phyloP scores from a whole-genome alignment of 2,113 vertebrate genomes.

The Mus spicilegus region DNA sequence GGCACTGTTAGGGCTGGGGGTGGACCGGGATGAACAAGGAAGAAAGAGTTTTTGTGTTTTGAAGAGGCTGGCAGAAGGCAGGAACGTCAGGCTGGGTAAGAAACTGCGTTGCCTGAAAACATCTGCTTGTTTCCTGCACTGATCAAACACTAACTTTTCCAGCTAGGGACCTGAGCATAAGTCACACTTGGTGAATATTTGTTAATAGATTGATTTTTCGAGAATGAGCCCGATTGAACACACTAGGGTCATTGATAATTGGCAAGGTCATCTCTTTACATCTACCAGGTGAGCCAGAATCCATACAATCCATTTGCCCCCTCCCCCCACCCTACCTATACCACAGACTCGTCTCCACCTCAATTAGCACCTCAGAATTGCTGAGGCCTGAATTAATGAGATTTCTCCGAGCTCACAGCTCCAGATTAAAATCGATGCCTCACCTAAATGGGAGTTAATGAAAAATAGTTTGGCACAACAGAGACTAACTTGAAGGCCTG shows the following conservation, averaged over 20 bases:
- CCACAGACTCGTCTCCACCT: background rate
- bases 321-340: background rate
- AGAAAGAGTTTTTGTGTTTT: accelerated
- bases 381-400: slow-evolving; percentile 57
- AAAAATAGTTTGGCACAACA: background rate
- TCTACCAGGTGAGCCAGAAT: background rate
- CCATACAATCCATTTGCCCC: background rate
- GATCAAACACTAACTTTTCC: slow-evolving; percentile 20
- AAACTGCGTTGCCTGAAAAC: slow-evolving; percentile 19
- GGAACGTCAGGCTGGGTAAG: background rate
- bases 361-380: slow-evolving; percentile 45
- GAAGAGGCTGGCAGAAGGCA: accelerated
- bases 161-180: background rate
- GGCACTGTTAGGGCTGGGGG: accelerated
- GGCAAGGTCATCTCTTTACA: background rate
- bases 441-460: background rate
- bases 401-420: background rate
- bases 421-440: slow-evolving; percentile 50
- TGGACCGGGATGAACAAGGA: accelerated
- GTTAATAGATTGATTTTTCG: slow-evolving; percentile 63
- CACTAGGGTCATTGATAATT: background rate
- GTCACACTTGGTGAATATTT: slow-evolving; percentile 33
- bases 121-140: background rate
- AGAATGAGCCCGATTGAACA: background rate
- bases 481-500: background rate